Evolutionary conservation across 2,113 vertebrate species (phyloP).

Genomic region (Chaenogobius annularis): DNA sequence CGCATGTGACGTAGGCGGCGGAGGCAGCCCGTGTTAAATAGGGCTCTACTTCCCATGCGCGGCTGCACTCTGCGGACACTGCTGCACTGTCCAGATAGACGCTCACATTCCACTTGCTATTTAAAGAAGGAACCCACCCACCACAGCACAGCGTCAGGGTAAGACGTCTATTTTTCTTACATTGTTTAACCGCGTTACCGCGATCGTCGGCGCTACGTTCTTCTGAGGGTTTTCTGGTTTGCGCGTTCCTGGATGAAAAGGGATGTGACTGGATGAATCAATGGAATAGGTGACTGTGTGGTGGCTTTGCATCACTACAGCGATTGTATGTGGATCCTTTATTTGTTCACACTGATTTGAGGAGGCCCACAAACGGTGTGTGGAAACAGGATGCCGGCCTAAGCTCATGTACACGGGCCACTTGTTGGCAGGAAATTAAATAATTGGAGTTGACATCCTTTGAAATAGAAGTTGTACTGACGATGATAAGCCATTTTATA

Average conservation of each 20-base stretch:
- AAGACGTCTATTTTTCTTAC: neutral
- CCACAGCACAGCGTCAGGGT: slow-evolving; percentile 48
- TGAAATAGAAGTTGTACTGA: neutral
- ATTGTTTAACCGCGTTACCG: neutral
- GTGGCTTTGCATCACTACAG: too few relatives aligned
- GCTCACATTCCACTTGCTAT: slow-evolving; percentile 44
- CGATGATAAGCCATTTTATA: too few relatives aligned
- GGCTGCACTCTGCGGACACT: slow-evolving; percentile 52
- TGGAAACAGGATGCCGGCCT: neutral
- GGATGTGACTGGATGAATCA: neutral
- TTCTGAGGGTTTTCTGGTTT: too few relatives aligned
- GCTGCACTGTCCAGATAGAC: neutral
- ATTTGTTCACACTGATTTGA: neutral
- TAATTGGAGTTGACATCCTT: neutral
- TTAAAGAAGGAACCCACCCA: neutral
- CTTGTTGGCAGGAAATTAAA: neutral
- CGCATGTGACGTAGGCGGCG: neutral
- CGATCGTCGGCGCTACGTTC: too few relatives aligned
- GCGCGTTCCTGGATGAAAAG: neutral
- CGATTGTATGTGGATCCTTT: neutral
- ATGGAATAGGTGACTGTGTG: neutral
- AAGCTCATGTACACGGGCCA: neutral
- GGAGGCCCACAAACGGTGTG: neutral
- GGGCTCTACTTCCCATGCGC: neutral
- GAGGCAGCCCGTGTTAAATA: slow-evolving; percentile 56